These are phyloP conservation scores for Microctonus aethiopoides DNA, from an alignment of 2,888 invertebrate species.

Conservation along the genomic window DNA sequence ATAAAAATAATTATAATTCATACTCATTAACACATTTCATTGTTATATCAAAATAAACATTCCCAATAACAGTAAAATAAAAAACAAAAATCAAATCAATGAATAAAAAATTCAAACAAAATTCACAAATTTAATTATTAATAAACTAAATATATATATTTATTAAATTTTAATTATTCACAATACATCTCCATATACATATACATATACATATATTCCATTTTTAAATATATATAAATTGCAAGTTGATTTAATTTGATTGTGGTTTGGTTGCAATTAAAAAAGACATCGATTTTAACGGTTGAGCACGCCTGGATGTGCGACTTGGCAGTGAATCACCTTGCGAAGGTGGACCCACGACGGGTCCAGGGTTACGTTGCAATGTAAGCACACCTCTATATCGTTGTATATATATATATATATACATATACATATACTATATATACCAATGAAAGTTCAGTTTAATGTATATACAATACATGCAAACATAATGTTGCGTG, in stretches of 20 bases:
- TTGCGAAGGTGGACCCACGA: conserved; percentile 56
- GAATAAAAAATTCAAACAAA: too few species aligned
- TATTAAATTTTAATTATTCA: too few species aligned
- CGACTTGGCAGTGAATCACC: conserved; percentile 58
- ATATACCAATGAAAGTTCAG: background rate
- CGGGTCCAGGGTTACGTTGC: conserved; percentile 32
- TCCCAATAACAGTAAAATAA: too few species aligned
- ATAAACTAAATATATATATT: too few species aligned
- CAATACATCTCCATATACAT: too few species aligned
- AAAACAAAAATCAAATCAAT: too few species aligned
- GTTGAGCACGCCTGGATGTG: conserved; percentile 49
- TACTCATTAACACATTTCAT: too few species aligned
- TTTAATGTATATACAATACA: background rate
- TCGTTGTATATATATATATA: background rate
- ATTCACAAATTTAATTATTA: too few species aligned
- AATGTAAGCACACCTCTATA: conserved; percentile 20
- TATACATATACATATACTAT: background rate
- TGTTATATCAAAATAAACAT: too few species aligned
- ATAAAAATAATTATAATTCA: too few species aligned
- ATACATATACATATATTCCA: background rate
- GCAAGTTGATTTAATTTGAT: background rate
- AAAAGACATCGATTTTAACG: conserved; percentile 36
- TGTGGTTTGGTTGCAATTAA: background rate
- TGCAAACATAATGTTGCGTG: background rate
- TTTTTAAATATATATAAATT: background rate